A percentile compares a stretch with the other conserved stretches of the same genome.
Conservation (phyloP, 2,113 vertebrate species). For the Rynchops niger region DNA sequence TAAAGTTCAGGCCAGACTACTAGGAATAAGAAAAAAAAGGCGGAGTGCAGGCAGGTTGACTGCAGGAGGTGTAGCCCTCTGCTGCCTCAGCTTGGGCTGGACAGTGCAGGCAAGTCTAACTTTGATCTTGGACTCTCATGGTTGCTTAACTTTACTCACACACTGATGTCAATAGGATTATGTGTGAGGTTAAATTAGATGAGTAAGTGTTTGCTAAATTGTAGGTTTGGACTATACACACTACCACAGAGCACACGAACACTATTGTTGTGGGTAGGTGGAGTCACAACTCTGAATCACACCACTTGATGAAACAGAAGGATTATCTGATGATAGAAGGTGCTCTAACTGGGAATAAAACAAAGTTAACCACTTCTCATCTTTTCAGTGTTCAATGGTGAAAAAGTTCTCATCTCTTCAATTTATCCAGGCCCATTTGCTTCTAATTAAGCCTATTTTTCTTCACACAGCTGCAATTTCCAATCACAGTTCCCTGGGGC, state of each 20-base stretch:
- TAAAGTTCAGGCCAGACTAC: not conserved
- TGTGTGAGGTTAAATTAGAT: not conserved
- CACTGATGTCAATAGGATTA: not conserved
- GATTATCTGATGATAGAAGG: not conserved
- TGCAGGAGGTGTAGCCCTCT: not conserved
- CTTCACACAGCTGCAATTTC: not conserved
- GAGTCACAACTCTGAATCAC: not conserved
- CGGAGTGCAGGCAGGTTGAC: not conserved
- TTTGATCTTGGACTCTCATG: not conserved
- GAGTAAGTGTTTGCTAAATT: not conserved
- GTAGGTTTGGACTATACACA: not conserved
- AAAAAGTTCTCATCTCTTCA: not conserved
- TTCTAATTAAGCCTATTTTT: not conserved
- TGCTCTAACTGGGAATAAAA: not conserved
- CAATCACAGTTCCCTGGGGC: not conserved
- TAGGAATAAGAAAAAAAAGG: not conserved
- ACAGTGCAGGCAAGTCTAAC: not conserved
- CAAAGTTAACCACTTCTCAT: not conserved
- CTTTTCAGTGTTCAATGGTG: not conserved
- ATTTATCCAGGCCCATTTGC: not conserved
- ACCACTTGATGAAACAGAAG: rapidly evolving
- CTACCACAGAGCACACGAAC: not conserved
- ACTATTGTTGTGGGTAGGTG: not conserved
- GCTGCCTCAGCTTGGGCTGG: not conserved
- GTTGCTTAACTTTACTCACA: not conserved